Conservation (phyloP, 2,113 vertebrate genomes). For the Barbus barbus region DNA sequence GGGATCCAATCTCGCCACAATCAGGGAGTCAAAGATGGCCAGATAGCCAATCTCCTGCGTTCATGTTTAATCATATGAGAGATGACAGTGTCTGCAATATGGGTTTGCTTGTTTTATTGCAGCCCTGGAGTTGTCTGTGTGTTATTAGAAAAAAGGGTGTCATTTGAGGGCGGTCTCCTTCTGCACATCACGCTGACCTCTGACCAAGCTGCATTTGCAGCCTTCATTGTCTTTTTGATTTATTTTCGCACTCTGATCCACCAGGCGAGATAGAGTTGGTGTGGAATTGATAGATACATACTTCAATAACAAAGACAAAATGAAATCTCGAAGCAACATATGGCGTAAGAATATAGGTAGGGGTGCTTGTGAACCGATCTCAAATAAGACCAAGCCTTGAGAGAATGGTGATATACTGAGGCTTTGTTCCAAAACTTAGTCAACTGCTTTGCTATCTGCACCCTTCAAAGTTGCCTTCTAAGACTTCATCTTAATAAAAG, state of each 20-base stretch:
- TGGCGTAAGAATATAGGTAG: background rate
- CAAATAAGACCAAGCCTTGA: background rate
- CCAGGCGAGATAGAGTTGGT: slow-evolving; percentile 2
- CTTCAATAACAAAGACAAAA: background rate
- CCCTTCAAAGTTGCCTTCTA: background rate
- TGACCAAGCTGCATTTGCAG: slow-evolving; percentile 24
- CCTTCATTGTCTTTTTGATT: slow-evolving; percentile 42
- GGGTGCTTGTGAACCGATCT: background rate
- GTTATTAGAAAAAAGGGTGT: slow-evolving; percentile 47
- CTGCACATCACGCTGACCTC: slow-evolving; percentile 28
- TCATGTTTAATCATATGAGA: slow-evolving; percentile 41
- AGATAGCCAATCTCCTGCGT: slow-evolving; percentile 14
- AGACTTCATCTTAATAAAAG: background rate
- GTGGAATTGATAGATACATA: slow-evolving; percentile 1
- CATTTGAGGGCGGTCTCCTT: slow-evolving; percentile 7
- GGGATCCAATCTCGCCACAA: slow-evolving; percentile 46
- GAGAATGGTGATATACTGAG: background rate
- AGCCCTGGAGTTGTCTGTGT: slow-evolving; percentile 1
- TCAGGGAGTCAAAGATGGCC: slow-evolving; percentile 21
- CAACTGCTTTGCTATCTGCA: background rate
- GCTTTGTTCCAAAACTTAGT: background rate
- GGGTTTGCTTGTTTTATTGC: slow-evolving; percentile 17
- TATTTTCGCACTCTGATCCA: slow-evolving; percentile 26
- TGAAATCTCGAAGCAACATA: slow-evolving; percentile 13
- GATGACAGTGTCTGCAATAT: background rate